Evolutionary conservation across 1,140 invertebrate genomes (phyloP), one percentile per base, ranked within the genome.

Genomic region (Eriocheir sinensis): DNA sequence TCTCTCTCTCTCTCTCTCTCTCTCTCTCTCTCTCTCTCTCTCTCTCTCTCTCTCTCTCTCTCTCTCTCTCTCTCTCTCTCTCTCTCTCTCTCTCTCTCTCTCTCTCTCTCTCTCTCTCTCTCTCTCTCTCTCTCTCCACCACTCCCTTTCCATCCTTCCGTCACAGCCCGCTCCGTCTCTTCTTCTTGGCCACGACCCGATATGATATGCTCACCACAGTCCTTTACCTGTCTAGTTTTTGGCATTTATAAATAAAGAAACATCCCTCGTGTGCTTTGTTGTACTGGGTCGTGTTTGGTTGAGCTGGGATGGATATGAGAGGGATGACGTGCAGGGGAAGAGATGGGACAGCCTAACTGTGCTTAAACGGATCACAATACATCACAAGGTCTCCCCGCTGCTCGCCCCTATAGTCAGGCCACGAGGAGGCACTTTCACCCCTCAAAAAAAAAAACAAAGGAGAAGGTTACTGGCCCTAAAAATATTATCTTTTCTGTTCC

Each of bases 1-100:
- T 81, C 79, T 81, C 27, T 81, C 79, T n/a, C 79, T n/a, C 79
- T 81, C 79, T n/a, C 27, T n/a, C 27, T n/a, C 79, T 81, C 79
- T 81, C 79, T 81, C 79, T n/a, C 79, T 81, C 79, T n/a, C 27
- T n/a, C 27, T 38, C 34, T 38, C 79, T 81, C 32, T 34, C 79
- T 34, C 79, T 34, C 79, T 81, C 32, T 81, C 79, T 27, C 79
- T n/a, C 27, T 6, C 27, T n/a, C 15, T 81, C 27, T 34, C 79
- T 34, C 79, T 81, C 79, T 81, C 79, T 81, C 79, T 34, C 32
- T n/a, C 32, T 38, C 36, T 41, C 88, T 89, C 41, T 3, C 88
- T 21, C 8, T 41, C 88, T 89, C 30, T 89, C 38, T 41, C 9
- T 34, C 38, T 0, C 21, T 0, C 15, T 3, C 40, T 27, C 3